phyloP scores from a whole-genome alignment of 2,888 invertebrate genomes.

The Cantharis lateralis region DNA sequence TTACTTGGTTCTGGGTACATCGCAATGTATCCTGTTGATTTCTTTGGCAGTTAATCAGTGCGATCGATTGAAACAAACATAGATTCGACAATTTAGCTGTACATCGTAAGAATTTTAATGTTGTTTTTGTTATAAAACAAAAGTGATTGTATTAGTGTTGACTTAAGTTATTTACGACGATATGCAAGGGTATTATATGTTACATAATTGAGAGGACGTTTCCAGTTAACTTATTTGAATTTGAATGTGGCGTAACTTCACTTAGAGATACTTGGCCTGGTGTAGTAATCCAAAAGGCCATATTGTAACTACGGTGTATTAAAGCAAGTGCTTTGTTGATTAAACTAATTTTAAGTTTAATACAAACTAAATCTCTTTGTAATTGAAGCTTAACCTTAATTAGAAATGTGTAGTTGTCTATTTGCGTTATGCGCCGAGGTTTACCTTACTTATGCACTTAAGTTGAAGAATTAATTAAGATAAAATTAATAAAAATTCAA shows the following conservation, averaged over 20 bases:
- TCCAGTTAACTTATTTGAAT: not conserved
- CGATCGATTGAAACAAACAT: too few relatives aligned
- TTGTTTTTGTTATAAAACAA: not conserved
- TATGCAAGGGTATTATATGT: not conserved
- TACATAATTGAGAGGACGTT: not conserved
- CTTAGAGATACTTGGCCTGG: not conserved
- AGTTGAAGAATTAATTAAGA: not conserved
- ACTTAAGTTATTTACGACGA: not conserved
- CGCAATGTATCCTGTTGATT: too few relatives aligned
- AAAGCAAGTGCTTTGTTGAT: not conserved
- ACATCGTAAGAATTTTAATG: too few relatives aligned
- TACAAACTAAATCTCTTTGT: conserved; percentile 12
- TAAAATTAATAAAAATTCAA: not conserved
- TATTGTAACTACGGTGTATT: not conserved
- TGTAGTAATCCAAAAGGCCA: not conserved
- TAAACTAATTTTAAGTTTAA: conserved; percentile 12
- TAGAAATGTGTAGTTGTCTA: conserved; percentile 6
- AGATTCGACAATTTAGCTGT: too few relatives aligned
- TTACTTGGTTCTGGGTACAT: too few relatives aligned
- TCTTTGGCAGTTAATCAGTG: too few relatives aligned
- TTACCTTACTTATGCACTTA: not conserved
- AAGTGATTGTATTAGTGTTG: not conserved
- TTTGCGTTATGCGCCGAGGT: not conserved
- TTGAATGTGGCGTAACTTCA: not conserved
- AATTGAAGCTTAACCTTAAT: conserved; percentile 9